A percentile compares a stretch with the other conserved stretches of the same genome.
Evolutionary conservation across 2,797 vertebrate genomes (phyloP).

Genomic region (Poliocrania exsul): DNA sequence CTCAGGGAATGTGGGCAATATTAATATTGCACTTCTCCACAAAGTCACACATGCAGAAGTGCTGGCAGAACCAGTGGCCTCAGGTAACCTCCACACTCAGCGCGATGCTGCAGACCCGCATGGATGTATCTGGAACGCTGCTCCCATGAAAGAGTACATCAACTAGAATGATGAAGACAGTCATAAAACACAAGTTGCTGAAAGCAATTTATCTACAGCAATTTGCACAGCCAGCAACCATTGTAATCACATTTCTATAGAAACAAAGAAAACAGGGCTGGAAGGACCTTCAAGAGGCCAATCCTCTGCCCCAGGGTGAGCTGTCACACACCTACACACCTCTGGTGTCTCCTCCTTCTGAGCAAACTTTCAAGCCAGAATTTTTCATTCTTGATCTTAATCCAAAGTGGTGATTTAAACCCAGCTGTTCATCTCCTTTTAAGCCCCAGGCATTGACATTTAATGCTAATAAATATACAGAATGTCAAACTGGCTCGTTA

Average conservation of each 20-base stretch:
- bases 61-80: background rate
- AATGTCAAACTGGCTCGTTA: background rate
- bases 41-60: background rate
- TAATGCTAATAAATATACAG: background rate
- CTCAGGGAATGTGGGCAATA: background rate
- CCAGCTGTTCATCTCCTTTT: background rate
- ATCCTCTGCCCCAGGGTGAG: background rate
- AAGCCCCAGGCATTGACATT: background rate
- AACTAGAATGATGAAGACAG: background rate
- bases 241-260: background rate
- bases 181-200: background rate
- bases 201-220: background rate
- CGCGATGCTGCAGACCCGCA: rapidly evolving
- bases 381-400: background rate
- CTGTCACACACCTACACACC: background rate
- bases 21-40: background rate
- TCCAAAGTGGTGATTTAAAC: background rate
- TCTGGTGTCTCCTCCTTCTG: background rate
- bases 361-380: background rate
- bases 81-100: rapidly evolving
- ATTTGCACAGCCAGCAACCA: background rate
- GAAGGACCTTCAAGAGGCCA: background rate
- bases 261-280: background rate
- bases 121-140: rapidly evolving
- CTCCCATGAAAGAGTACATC: rapidly evolving